Conservation (phyloP, 1,140 invertebrate genomes). For the Oreohelix idahoensis region DNA sequence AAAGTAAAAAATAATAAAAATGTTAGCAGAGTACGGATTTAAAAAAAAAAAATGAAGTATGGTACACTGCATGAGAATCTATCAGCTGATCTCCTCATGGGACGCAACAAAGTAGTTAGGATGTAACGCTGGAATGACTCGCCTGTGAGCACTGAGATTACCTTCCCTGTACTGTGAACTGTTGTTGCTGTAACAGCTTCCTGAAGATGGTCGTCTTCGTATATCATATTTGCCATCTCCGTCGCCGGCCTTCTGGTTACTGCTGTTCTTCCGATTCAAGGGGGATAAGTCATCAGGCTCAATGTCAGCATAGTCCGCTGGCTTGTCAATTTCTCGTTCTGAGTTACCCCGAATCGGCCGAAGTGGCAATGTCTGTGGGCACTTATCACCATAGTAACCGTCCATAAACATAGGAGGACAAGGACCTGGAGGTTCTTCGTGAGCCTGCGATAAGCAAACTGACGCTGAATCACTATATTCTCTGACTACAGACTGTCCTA, state of each 20-base stretch:
- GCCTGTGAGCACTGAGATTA: conserved; percentile 20
- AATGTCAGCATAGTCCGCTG: not conserved
- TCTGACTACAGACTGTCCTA: not conserved
- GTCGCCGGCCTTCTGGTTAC: not conserved
- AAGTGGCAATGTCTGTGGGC: conserved; percentile 44
- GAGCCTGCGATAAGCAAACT: not conserved
- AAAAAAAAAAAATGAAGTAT: no score
- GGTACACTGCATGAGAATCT: not conserved
- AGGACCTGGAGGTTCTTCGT: conserved; percentile 25
- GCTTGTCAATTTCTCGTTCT: not conserved
- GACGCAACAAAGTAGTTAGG: conserved; percentile 43
- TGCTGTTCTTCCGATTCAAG: conserved; percentile 14
- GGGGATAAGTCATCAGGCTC: conserved; percentile 18
- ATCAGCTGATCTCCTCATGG: conserved; percentile 21
- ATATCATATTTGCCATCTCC: not conserved
- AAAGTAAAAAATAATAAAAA: no score
- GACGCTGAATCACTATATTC: not conserved
- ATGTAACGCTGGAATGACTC: conserved; percentile 44
- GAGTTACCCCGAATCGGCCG: conserved; percentile 31
- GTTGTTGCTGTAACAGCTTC: conserved; percentile 40
- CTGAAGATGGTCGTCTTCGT: conserved; percentile 41
- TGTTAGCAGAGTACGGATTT: no score
- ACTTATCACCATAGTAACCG: conserved; percentile 44
- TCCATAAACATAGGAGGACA: conserved; percentile 35
- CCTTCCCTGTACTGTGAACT: conserved; percentile 36